Percentiles rank a stretch among this genome's conserved stretches.
phyloP scores from a whole-genome alignment of 2,113 vertebrate species.

The Heliornis fulica region DNA sequence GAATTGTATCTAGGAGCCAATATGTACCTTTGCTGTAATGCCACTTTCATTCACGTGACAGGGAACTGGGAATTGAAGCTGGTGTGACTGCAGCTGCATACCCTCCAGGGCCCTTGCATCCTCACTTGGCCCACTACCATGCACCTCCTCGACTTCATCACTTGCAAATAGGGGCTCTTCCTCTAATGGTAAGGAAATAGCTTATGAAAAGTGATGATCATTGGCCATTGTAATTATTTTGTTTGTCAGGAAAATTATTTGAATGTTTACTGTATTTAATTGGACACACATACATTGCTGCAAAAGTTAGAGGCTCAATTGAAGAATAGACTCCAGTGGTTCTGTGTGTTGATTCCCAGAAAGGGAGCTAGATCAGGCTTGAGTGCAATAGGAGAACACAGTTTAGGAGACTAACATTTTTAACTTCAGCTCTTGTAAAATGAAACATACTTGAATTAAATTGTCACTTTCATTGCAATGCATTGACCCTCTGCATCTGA shows the following conservation, averaged over 20 bases:
- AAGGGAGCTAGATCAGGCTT: neutral
- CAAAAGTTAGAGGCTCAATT: neutral
- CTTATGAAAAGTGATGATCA: neutral
- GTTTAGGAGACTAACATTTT: neutral
- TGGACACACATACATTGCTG: neutral
- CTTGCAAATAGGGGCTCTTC: constrained; percentile 87
- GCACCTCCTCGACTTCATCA: constrained; percentile 95
- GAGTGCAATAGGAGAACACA: neutral
- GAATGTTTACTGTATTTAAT: neutral
- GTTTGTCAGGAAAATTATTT: neutral
- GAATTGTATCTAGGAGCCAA: neutral
- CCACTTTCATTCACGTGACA: constrained; percentile 57
- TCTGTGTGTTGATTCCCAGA: neutral
- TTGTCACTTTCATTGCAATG: constrained; percentile 36
- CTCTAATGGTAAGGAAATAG: constrained; percentile 89
- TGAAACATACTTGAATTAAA: neutral
- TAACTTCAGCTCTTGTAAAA: constrained; percentile 29
- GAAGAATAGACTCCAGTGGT: neutral
- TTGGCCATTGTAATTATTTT: neutral
- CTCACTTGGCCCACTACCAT: constrained; percentile 96
- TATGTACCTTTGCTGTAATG: neutral
- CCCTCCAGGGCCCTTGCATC: constrained; percentile 90
- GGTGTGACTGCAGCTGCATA: constrained; percentile 93
- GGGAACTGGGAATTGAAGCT: constrained; percentile 97
- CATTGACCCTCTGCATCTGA: constrained; percentile 79